These are phyloP conservation scores for Percina caprodes DNA, from an alignment of 2,113 vertebrate genomes.

Conservation along the genomic window DNA sequence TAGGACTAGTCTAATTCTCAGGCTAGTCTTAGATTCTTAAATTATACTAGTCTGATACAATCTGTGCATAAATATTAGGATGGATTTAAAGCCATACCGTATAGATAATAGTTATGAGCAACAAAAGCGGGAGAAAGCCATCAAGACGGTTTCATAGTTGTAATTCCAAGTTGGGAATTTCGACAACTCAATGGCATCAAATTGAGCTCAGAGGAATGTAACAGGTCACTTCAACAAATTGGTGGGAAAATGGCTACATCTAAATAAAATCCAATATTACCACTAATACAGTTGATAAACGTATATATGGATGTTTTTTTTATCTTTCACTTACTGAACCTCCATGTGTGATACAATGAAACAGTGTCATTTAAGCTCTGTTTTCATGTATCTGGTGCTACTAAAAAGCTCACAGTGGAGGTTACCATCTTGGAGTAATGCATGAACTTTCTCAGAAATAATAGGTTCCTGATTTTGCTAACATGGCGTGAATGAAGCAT, in stretches of 20 bases:
- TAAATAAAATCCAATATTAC: not conserved
- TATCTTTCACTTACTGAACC: not conserved
- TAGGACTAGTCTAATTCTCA: not conserved
- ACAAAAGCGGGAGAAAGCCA: not conserved
- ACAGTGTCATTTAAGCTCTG: not conserved
- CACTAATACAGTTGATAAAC: not conserved
- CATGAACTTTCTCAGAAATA: not conserved
- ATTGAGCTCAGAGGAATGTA: not conserved
- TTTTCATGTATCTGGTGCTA: not conserved
- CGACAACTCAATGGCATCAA: not conserved
- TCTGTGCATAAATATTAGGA: not conserved
- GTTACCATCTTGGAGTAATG: not conserved
- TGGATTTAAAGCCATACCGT: not conserved
- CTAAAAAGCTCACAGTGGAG: not conserved
- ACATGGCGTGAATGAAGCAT: not conserved
- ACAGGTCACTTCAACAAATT: too few relatives aligned
- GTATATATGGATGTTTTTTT: not conserved
- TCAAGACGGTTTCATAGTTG: not conserved
- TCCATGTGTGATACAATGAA: not conserved
- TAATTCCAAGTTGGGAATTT: not conserved
- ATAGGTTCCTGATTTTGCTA: not conserved
- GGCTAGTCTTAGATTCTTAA: too few relatives aligned
- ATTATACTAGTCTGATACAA: not conserved
- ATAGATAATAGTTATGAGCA: not conserved
- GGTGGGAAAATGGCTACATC: not conserved